Percentiles rank a stretch among this genome's conserved stretches.
phyloP scores from a whole-genome alignment of 1,140 invertebrate genomes.

The Orchesella cincta region DNA sequence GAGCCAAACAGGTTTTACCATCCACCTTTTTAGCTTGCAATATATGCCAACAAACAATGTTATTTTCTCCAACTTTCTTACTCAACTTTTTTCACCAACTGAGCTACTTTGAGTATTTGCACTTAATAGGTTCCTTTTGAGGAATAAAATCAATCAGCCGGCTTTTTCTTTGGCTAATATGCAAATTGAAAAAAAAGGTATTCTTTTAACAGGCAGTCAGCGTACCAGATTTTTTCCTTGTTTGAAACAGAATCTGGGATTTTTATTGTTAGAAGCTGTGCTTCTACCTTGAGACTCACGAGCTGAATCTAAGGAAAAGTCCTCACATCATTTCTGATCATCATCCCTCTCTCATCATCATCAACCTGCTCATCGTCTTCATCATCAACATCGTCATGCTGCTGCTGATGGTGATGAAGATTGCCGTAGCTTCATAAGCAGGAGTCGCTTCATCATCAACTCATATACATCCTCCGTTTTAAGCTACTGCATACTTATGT shows the following conservation, averaged over 20 bases:
- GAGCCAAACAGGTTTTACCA: background rate
- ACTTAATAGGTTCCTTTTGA: too few relatives aligned
- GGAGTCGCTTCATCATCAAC: background rate
- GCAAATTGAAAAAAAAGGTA: too few relatives aligned
- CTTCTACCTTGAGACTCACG: background rate
- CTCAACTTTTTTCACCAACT: too few relatives aligned
- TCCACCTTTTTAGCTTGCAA: background rate
- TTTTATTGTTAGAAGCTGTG: too few relatives aligned
- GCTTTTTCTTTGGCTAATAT: too few relatives aligned
- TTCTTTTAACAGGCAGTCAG: too few relatives aligned
- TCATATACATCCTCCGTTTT: background rate
- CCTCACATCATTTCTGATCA: background rate
- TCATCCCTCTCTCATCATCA: background rate
- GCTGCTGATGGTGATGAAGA: conserved; percentile 3
- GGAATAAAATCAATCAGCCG: too few relatives aligned
- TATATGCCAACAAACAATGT: background rate
- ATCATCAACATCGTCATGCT: background rate
- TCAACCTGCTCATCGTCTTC: background rate
- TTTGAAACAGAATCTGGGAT: too few relatives aligned
- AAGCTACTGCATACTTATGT: background rate
- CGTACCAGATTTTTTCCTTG: too few relatives aligned
- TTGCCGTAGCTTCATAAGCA: background rate
- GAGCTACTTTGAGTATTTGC: too few relatives aligned
- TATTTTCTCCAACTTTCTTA: background rate
- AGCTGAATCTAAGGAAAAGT: conserved; percentile 1